Base-by-base conservation (phyloP, 2,888 invertebrate genomes). In the Diabrotica balteata region DNA sequence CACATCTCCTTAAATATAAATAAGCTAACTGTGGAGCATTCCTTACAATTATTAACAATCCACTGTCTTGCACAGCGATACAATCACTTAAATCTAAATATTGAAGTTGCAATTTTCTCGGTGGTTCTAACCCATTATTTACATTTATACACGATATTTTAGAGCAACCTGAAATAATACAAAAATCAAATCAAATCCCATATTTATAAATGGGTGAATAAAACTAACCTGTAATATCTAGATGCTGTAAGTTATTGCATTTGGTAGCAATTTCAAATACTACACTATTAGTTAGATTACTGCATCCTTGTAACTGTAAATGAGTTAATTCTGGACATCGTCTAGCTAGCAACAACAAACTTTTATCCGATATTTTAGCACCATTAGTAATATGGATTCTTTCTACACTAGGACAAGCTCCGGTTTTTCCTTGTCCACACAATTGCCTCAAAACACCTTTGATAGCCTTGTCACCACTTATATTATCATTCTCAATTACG, bases 51-150 rank as follows among this genome's bases (percentile, higher is more conserved):
- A 93, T 89, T 76, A 93, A 90, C 10, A 97, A 87, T 0, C 95
- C 95, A 43, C 91, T 89, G 83, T 97, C 96, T 70, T 94, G 93
- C 52, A 97, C 88, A 17, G 90, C 89, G 67, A 90, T 89, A 80
- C 97, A 97, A 84, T 97, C 96, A 7, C 96, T 96, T 77, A 97
- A 87, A 85, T 97, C 96, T 73, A 97, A 87, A 83, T 93, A 94
- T 82, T 96, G 95, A 54, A 96, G 86, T 54, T 93, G 89, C 10
- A 96, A 87, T 61, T 91, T 85, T 65, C 90, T 84, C 0, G 90
- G 86, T 7, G 89, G 88, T 72, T 90, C 89, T 71, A 90, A 86
- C 60, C 89, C 86, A 76, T 90, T 88, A 73, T 89, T 88, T 78
- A 90, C 88, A 76, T 89, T 90, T 42, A 94, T 91, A 86, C 93